These are phyloP conservation scores for Rattus norvegicus DNA, from an alignment of 2,113 vertebrate species.

Conservation along the genomic window DNA sequence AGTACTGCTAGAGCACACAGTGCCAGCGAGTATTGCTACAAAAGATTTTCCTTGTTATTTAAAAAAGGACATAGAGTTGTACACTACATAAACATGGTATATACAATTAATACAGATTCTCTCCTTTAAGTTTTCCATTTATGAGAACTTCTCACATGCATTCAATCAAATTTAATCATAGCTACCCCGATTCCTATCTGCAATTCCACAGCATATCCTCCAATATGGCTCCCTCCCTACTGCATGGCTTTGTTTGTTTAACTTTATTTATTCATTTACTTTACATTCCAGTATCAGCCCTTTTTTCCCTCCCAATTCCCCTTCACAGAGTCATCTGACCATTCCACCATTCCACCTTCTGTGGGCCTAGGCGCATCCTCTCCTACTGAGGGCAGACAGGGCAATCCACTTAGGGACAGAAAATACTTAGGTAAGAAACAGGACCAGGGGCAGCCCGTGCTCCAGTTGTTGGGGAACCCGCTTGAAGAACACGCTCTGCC, in stretches of 20 bases:
- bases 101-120: not conserved
- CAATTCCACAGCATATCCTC: not conserved
- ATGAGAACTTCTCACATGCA: not conserved
- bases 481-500: no score
- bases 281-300: no score
- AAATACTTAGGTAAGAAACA: no score
- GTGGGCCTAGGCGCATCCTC: no score
- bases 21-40: not conserved
- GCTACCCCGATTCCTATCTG: not conserved
- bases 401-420: no score
- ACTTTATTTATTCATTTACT: no score
- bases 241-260: not conserved
- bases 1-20: not conserved
- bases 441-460: no score
- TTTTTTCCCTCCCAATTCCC: no score
- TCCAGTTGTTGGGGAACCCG: no score
- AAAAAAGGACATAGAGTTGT: not conserved
- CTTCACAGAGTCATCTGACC: no score
- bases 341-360: no score
- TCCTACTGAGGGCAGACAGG: no score
- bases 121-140: not conserved
- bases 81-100: not conserved
- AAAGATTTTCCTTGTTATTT: not conserved
- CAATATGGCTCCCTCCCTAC: not conserved
- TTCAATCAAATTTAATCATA: not conserved